Conservation (phyloP, 2,797 vertebrate species). For the Pangasius larnaudii region DNA sequence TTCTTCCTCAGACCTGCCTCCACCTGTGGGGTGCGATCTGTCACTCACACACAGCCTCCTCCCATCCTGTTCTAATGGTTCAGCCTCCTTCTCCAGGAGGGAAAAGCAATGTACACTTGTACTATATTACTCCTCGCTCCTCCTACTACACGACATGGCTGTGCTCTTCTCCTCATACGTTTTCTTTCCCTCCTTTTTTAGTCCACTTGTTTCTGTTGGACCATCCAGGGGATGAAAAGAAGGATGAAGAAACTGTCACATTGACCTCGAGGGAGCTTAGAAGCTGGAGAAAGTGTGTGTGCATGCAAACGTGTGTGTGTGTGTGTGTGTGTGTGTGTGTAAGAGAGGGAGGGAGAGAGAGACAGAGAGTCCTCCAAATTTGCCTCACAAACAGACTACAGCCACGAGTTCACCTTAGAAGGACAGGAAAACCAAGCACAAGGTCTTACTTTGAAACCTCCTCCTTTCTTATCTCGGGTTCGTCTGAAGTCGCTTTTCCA, state of each 20-base stretch:
- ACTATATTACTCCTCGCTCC: slow-evolving; percentile 58
- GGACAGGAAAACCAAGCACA: slow-evolving; percentile 19
- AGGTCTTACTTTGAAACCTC: background rate
- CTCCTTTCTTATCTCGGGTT: background rate
- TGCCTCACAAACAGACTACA: slow-evolving; percentile 7
- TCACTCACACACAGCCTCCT: slow-evolving; percentile 70
- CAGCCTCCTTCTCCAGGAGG: slow-evolving; percentile 55
- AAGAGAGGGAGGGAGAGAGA: background rate
- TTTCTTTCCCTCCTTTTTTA: slow-evolving; percentile 12
- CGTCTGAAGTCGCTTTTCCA: background rate
- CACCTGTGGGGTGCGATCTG: slow-evolving; percentile 77
- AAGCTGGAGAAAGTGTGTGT: slow-evolving; percentile 24
- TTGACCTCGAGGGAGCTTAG: slow-evolving; percentile 29
- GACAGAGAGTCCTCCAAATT: background rate
- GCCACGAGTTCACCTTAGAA: slow-evolving; percentile 33
- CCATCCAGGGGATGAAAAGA: background rate
- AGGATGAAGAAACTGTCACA: slow-evolving; percentile 6
- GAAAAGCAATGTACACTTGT: slow-evolving; percentile 54
- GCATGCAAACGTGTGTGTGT: slow-evolving; percentile 10
- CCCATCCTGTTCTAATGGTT: slow-evolving; percentile 24
- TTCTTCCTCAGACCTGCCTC: slow-evolving; percentile 59
- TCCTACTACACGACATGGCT: background rate
- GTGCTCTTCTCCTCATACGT: background rate
- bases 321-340: slow-evolving; percentile 28
- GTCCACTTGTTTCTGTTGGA: slow-evolving; percentile 2